phyloP scores from a whole-genome alignment of 2,113 vertebrate genomes.

The Salvelinus fontinalis region DNA sequence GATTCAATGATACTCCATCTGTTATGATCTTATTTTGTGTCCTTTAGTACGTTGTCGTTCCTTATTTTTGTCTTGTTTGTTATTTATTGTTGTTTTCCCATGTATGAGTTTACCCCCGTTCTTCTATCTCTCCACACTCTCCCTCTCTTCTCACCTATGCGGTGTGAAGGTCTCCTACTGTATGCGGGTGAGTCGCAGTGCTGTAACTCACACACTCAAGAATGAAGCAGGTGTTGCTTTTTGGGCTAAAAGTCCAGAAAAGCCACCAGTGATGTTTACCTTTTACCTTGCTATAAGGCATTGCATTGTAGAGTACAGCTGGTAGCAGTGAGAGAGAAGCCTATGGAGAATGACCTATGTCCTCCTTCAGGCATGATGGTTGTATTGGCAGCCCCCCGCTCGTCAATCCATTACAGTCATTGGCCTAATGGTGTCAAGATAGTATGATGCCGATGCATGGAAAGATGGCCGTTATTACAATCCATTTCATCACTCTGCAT shows the following conservation, averaged over 20 bases:
- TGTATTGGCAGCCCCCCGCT: slow-evolving; percentile 10
- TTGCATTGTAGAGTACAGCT: slow-evolving; percentile 72
- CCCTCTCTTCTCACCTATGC: slow-evolving; percentile 41
- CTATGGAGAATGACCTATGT: slow-evolving; percentile 48
- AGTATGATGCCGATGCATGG: slow-evolving; percentile 2
- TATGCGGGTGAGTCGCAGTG: slow-evolving; percentile 77
- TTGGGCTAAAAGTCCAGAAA: slow-evolving; percentile 37
- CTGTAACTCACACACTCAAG: slow-evolving; percentile 46
- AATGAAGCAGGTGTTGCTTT: slow-evolving; percentile 45
- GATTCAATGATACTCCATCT: background rate
- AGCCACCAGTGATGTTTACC: background rate
- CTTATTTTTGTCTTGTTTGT: slow-evolving; percentile 17
- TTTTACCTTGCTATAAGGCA: slow-evolving; percentile 31
- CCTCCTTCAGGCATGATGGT: slow-evolving; percentile 35
- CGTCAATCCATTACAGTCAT: background rate
- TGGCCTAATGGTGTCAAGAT: background rate
- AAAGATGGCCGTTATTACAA: background rate
- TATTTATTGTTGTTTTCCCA: background rate
- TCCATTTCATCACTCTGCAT: background rate
- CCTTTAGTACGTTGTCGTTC: background rate
- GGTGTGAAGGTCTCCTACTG: slow-evolving; percentile 79
- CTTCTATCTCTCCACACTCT: slow-evolving; percentile 7
- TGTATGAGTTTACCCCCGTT: slow-evolving; percentile 30
- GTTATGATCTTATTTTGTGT: background rate
- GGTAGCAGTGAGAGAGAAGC: slow-evolving; percentile 36